Evolutionary conservation across 1,140 invertebrate species (phyloP).

Genomic region (Cecropterus lyciades): DNA sequence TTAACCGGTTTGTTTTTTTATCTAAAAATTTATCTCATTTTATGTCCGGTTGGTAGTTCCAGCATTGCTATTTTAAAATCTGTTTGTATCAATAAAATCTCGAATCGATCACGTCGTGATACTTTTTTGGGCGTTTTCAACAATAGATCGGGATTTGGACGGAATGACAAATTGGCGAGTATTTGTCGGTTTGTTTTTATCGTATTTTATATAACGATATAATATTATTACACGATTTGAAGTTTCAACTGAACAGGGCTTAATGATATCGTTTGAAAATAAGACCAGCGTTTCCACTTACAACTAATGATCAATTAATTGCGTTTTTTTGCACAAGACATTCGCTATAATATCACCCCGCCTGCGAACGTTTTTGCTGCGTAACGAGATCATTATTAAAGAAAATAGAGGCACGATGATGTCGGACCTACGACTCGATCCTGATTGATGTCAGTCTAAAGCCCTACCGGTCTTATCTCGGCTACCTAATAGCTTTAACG

Average conservation of each 20-base stretch:
- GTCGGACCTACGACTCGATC: constrained; percentile 45
- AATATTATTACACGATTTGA: neutral
- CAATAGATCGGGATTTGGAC: neutral
- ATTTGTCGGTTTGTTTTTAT: constrained; percentile 4
- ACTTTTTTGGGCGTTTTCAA: constrained; percentile 6
- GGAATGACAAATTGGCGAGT: constrained; percentile 4
- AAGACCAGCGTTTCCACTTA: neutral
- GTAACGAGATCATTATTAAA: constrained; percentile 56
- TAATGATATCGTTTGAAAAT: constrained; percentile 19
- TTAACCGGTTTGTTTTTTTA: constrained; percentile 33
- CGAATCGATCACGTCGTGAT: constrained; percentile 3
- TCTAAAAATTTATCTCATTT: constrained; percentile 10
- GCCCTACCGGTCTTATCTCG: constrained; percentile 65
- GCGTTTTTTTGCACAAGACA: constrained; percentile 41
- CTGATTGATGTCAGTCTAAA: constrained; percentile 73
- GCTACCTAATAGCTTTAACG: constrained; percentile 72
- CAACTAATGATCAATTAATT: constrained; percentile 26
- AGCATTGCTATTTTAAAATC: constrained; percentile 18
- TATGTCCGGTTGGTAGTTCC: constrained; percentile 13
- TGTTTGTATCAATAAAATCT: constrained; percentile 12
- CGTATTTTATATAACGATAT: neutral
- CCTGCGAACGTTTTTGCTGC: constrained; percentile 43
- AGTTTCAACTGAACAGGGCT: neutral
- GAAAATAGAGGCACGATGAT: constrained; percentile 46
- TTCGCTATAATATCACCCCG: constrained; percentile 36